These are phyloP conservation scores for Apeira syringaria DNA, from an alignment of 2,888 invertebrate species.

Conservation along the genomic window DNA sequence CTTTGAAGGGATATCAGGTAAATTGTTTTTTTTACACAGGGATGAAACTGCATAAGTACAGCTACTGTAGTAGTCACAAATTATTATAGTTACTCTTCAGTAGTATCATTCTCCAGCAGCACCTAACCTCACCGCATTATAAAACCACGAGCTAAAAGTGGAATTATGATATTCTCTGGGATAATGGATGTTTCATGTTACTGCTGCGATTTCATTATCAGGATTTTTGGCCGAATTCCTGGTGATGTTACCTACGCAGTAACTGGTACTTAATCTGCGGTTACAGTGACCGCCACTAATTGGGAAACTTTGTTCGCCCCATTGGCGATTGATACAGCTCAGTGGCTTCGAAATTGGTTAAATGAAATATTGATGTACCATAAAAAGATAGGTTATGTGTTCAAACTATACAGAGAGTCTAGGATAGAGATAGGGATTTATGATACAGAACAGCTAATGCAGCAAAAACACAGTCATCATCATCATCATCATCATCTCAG, in stretches of 20 bases:
- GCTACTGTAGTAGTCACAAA: no score
- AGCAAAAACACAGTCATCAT: no score
- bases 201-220: slow-evolving; percentile 3
- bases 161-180: slow-evolving; percentile 6
- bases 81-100: no score
- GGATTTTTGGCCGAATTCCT: slow-evolving; percentile 11
- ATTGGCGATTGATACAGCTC: slow-evolving; percentile 40
- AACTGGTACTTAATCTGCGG: background rate
- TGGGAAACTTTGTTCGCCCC: slow-evolving; percentile 41
- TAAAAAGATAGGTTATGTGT: background rate
- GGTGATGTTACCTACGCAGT: slow-evolving; percentile 4
- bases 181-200: slow-evolving; percentile 24
- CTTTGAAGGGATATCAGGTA: no score
- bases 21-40: no score
- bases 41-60: no score
- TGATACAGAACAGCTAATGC: no score
- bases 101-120: background rate
- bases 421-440: no score
- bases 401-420: no score
- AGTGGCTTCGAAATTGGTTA: slow-evolving; percentile 17
- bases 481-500: no score
- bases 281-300: slow-evolving; percentile 34
- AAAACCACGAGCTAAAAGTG: background rate
- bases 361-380: slow-evolving; percentile 27
- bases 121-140: background rate